Evolutionary conservation across 2,113 vertebrate genomes (phyloP), one percentile per base, ranked within the genome.

Genomic region (Bambusicola thoracicus): DNA sequence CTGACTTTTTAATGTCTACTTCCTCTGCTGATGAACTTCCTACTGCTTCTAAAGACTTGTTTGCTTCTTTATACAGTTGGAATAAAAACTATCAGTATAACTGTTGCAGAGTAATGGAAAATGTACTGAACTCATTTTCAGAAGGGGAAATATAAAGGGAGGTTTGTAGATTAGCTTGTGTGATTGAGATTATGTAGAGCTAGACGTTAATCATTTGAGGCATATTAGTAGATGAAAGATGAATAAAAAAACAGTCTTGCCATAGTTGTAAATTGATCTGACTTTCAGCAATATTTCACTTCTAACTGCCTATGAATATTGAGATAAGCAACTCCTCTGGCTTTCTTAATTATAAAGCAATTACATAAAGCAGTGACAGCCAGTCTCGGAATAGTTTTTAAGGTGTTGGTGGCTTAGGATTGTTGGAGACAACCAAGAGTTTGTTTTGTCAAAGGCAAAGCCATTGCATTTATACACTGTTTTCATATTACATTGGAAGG

Each of bases 1-100:
- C 93, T 88, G 85, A 83, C 46, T 94, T 94, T 93, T 96, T 91
- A 90, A 92, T 96, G 79, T 87, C 87, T 94, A 0, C 87, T 89
- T 95, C 81, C 90, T 94, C 81, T 84, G 76, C 79, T 95, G 87
- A 92, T 95, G 89, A 96, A 95, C 85, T 95, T 95, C 89, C 94
- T 65, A 65, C 61, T 48, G 91, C 85, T 93, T 94, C 85, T 90
- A 34, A 87, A 88, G 91, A 67, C 6, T 11, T 94, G 89, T 88
- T 96, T 90, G 66, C 85, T 81, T 63, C 90, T 94, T 91, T 78
- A 63, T 94, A 53, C 65, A 58, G 40, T 41, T 91, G 79, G 90
- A 90, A 90, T 90, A 81, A 81, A 94, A 92, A 79, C 76, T 94
- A 65, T 59, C 87, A 24, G 24, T 91, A 4, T 69, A 81, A 75